Base-by-base conservation (phyloP, 2,797 vertebrate species). In the Glyptemys insculpta region DNA sequence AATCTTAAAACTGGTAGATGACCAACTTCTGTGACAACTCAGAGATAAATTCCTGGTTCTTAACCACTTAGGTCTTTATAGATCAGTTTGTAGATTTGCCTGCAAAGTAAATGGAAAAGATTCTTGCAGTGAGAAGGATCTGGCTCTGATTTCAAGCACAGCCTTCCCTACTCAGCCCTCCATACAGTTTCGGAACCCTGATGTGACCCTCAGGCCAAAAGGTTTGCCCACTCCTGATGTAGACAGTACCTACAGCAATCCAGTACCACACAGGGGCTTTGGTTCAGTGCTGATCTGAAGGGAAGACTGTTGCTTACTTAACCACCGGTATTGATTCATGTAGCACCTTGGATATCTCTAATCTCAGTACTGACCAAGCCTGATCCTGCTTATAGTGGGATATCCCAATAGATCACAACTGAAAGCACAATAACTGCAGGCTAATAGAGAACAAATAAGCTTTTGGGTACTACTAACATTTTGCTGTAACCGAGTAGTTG, bases 41-140 rank as follows among this genome's bases (percentile, higher is more conserved):
- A 3, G 0, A 49, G 78, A n/a, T 11, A 31, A 2, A 27, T 76
- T 7, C 5, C 6, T 1, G 0, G 27, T 72, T 65, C 29, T 53
- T 19, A 9, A 21, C 72, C 87, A 2, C 1, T 0, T 50, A 8
- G 6, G 52, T 3, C 80, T 62, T 6, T 49, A 5, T n/a, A 2
- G 44, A 3, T 16, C 5, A 59, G 7, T 57, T 68, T 5, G 11
- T n/a, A 1, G 34, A 47, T 25, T 44, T 44, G 3, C n/a, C 25
- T 56, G 15, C n/a, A 44, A 47, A 47, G 44, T 14, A 47, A 47
- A 78, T 47, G 74, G 27, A 27, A 49, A 49, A 47, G 44, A 78
- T 29, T 44, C 14, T 47, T 44, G 25, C 44, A 29, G 74, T 6
- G 7, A 27, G 44, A 49, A 49, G 41, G 25, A 41, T 72, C 65